These are phyloP conservation scores for Pyrgilauda ruficollis DNA, from an alignment of 2,113 vertebrate genomes.

Conservation along the genomic window DNA sequence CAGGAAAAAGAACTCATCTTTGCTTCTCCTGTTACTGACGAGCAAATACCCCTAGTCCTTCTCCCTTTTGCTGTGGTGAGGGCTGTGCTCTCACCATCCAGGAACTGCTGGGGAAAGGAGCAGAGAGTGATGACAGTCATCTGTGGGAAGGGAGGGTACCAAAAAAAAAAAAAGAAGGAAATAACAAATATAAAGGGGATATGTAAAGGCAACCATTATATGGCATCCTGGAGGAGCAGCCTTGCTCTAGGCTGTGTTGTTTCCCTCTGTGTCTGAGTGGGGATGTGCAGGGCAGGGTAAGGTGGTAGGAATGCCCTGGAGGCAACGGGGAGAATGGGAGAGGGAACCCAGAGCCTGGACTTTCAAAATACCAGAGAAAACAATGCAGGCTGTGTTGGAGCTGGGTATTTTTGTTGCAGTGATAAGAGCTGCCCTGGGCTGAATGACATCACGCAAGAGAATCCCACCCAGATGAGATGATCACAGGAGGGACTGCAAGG, in stretches of 20 bases:
- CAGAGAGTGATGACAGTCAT: background rate
- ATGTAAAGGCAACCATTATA: background rate
- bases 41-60: background rate
- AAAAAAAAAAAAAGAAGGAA: background rate
- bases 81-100: background rate
- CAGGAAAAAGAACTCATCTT: background rate
- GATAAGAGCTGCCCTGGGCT: background rate
- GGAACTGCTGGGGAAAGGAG: background rate
- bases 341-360: background rate
- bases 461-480: background rate
- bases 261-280: background rate
- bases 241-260: background rate
- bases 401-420: background rate
- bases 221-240: background rate
- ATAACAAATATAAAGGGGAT: background rate
- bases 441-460: background rate
- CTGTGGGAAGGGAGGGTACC: background rate
- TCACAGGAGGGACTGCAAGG: background rate
- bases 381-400: background rate
- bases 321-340: accelerated
- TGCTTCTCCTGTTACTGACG: background rate
- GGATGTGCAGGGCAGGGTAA: background rate
- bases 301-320: background rate
- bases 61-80: background rate
- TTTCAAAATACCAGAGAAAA: background rate